phyloP scores from a whole-genome alignment of 2,113 vertebrate species.

The Prinia subflava region DNA sequence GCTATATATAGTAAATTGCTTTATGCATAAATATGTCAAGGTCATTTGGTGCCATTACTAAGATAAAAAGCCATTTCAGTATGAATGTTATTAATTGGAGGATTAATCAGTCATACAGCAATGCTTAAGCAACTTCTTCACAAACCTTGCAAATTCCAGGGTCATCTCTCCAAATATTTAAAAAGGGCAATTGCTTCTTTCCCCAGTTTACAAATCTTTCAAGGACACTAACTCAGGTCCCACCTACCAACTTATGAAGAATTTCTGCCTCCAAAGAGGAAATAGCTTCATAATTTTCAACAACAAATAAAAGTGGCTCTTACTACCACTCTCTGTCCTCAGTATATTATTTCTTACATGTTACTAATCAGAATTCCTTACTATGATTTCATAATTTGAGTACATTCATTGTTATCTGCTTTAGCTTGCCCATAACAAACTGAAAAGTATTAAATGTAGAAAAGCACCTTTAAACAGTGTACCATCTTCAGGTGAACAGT shows the following conservation, averaged over 20 bases:
- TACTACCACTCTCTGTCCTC: not conserved
- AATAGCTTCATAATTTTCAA: not conserved
- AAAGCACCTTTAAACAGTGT: not conserved
- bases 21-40: slow-evolving; percentile 36
- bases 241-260: not conserved
- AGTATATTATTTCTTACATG: not conserved
- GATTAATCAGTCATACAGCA: slow-evolving; percentile 32
- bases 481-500: not conserved
- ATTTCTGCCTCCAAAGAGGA: not conserved
- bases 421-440: not conserved
- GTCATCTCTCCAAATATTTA: not conserved
- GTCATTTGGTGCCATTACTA: slow-evolving; percentile 3
- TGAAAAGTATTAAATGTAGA: not conserved
- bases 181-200: not conserved
- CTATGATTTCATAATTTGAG: not conserved
- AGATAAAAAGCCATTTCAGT: slow-evolving; percentile 6
- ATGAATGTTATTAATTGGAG: slow-evolving; percentile 22
- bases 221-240: not conserved
- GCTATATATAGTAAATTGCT: slow-evolving; percentile 5
- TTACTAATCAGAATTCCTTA: not conserved
- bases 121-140: slow-evolving; percentile 7
- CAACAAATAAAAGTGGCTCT: not conserved
- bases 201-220: not conserved
- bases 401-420: not conserved
- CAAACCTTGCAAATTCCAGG: not conserved